Conservation (phyloP, 1,140 invertebrate genomes). For the Bathynomus jamesi region DNA sequence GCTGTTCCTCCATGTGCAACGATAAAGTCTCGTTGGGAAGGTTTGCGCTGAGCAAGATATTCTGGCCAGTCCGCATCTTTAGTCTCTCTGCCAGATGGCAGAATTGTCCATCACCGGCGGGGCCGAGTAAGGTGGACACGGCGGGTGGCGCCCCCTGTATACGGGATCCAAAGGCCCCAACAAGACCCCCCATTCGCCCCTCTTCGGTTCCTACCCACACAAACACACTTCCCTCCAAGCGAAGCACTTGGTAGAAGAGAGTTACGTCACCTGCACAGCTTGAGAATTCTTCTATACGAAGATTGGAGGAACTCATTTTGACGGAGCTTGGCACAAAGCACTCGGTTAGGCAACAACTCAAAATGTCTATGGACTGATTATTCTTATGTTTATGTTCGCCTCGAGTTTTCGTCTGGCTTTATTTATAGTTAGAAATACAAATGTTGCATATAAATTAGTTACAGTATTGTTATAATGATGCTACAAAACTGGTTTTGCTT, state of each 20-base stretch:
- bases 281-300: constrained; percentile 21
- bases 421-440: too few species aligned
- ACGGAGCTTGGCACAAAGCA: constrained; percentile 1
- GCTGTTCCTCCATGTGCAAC: constrained; percentile 19
- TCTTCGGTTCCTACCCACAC: constrained; percentile 34
- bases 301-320: constrained; percentile 13
- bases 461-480: too few species aligned
- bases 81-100: constrained; percentile 21
- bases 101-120: constrained; percentile 1
- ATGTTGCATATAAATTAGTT: neutral
- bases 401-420: too few species aligned
- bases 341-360: neutral
- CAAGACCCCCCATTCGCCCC: constrained; percentile 19
- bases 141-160: constrained; percentile 19
- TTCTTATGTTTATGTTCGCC: too few species aligned
- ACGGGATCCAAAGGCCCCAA: constrained; percentile 23
- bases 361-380: too few species aligned
- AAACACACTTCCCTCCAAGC: constrained; percentile 28
- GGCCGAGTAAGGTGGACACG: constrained; percentile 22
- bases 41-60: constrained; percentile 24
- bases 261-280: constrained; percentile 18
- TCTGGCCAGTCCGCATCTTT: constrained; percentile 12
- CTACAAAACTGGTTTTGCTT: too few species aligned
- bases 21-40: constrained; percentile 21
- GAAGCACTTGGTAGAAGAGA: constrained; percentile 31